Base-by-base conservation (phyloP, 2,797 vertebrate genomes). In the Pipistrellus pipistrellus region DNA sequence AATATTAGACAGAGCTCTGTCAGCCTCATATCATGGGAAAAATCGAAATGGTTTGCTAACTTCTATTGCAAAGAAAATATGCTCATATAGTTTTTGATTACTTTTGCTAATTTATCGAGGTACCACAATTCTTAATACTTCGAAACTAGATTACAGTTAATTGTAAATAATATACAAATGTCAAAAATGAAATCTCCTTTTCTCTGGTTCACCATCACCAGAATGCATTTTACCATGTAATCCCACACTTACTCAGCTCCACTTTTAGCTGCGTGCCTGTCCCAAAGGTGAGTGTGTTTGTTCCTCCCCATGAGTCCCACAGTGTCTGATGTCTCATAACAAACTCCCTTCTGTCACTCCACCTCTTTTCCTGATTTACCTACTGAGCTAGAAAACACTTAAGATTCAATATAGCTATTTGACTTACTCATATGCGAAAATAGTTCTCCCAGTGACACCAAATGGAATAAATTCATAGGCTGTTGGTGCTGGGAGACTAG, bases 101-200 rank as follows among this genome's bases (percentile, higher is more conserved):
- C 44, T 69, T 93, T 44, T 55, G 93, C 18, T 68, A 13, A 88
- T 80, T 88, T 81, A 55, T 92, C 48, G 71, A 38, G 35, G 41
- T 71, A 57, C 66, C 35, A 53, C 46, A 75, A 59, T 69, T 80
- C 55, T 93, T 83, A 91, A 81, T 41, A 77, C n/a, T 62, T 64
- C 53, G 80, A 25, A 25, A 35, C 21, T 92, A 64, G 59, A 51
- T 81, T 84, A 85, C 20, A 62, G 32, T 73, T 57, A 82, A 80
- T 88, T 85, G 68, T 62, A 96, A 93, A 89, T 84, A 69, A 87
- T 57, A 78, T 18, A 85, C 20, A 83, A 55, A 51, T 53, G 82
- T 72, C 76, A 83, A 71, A 88, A 81, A 64, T 14, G 11, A 35
- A 68, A 15, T 30, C n/a, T 69, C 20, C 32, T 77, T 90, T 81